A percentile compares a stretch with the other conserved stretches of the same genome.
Evolutionary conservation across 30 jellyfish, hydroid and myxozoan species (phyloP).

Genomic region (Hydra vulgaris): DNA sequence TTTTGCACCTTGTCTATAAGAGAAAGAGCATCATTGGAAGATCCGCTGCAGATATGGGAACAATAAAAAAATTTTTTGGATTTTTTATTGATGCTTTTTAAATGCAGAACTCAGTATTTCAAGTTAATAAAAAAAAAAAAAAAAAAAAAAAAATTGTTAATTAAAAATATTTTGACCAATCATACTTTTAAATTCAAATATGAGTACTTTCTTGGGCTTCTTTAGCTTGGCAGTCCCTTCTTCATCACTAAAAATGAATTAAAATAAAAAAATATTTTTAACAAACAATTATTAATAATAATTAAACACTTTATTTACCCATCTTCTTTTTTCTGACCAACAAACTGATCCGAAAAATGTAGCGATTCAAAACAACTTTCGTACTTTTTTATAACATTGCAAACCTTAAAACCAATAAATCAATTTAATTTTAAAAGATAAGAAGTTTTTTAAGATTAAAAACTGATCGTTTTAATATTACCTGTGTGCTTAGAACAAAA

Average conservation of each 20-base stretch:
- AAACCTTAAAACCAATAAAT: conserved; percentile 39
- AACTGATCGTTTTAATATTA: no score
- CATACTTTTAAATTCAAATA: conserved; percentile 87
- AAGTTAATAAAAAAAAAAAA: neutral
- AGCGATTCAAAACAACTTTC: conserved; percentile 79
- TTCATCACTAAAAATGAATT: conserved; percentile 63
- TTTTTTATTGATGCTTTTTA: no score
- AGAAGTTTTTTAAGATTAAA: no score
- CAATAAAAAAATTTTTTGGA: no score
- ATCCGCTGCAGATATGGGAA: no score
- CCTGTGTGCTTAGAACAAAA: conserved; percentile 87
- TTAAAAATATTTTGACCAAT: neutral
- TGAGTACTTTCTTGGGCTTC: conserved; percentile 90
- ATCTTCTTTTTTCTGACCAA: conserved; percentile 97
- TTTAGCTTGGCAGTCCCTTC: conserved; percentile 75
- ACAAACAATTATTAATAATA: neutral
- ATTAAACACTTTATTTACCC: conserved; percentile 18
- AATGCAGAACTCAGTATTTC: no score
- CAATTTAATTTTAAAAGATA: neutral
- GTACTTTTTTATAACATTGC: conserved; percentile 65
- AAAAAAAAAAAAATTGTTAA: no score
- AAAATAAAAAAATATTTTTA: neutral
- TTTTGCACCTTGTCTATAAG: no score
- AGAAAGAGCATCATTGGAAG: no score
- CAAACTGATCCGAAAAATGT: conserved; percentile 96